Base-by-base conservation (phyloP, 2,113 vertebrate genomes). In the Hippotragus niger region DNA sequence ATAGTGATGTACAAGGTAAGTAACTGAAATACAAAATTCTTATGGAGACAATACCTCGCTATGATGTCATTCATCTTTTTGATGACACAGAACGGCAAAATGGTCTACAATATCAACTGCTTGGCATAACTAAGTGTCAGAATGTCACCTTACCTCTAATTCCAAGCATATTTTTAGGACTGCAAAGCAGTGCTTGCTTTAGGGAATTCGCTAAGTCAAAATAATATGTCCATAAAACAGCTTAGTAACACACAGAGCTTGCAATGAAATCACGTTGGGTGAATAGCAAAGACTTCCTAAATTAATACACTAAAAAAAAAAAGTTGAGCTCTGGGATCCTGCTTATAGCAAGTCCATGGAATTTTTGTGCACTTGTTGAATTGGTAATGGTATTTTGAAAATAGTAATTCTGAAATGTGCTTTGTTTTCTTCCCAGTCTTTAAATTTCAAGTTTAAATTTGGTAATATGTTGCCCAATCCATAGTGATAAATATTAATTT, bases 371-470 rank as follows among this genome's bases (percentile, higher is more conserved):
- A 19, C 8, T 4, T 23, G 7, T 58, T 27, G n/a, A 45, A 88
- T 92, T 52, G 55, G 53, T 17, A 40, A 85, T 36, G 45, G 19
- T 43, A 11, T 64, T 80, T n/a, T 78, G n/a, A 90, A 90, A 94
- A 21, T 2, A 83, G 23, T 36, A 76, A 86, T 33, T 88, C 5
- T 89, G 9, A 90, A 31, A 36, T 74, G 7, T 45, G n/a, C 13
- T 90, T 93, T 14, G 88, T 80, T 93, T 96, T 88, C 6, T 25
- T 62, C 23, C 74, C 4, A 40, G 17, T 83, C 40, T 87, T 85
- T 96, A 57, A 78, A 71, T 47, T 95, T 78, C 45, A 90, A 86
- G 21, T 67, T 92, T 83, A 91, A 89, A 60, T 83, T 92, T 87
- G 36, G 19, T 78, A 31, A 43, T 43, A 83, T 50, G 19, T 81